Base-by-base conservation (phyloP, 1,140 invertebrate species). In the Micrasema minimum region DNA sequence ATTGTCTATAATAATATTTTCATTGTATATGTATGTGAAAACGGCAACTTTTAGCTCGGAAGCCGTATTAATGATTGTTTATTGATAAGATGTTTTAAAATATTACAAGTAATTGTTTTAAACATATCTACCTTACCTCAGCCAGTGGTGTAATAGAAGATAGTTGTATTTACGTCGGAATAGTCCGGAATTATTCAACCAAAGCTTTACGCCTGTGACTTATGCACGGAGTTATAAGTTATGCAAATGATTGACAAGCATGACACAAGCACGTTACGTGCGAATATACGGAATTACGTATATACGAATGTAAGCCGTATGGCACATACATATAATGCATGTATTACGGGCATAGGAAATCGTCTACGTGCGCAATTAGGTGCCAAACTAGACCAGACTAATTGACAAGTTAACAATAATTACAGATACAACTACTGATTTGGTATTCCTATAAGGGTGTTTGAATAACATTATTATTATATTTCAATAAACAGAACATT, bases 391-490 rank as follows among this genome's bases (percentile, higher is more conserved):
- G 55, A 65, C 46, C 38, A 45, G n/a, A 57, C 69, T 66, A 71
- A 71, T 71, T 71, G 69, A 71, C 69, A 71, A 46, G 20, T 31
- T 7, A 46, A 65, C 61, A 57, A 66, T 66, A 55, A 66, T 66
- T 50, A 66, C 22, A n/a, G n/a, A n/a, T n/a, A n/a, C n/a, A n/a
- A n/a, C 46, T 12, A 18, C 26, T 38, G 2, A 51, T 41, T 61
- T 43, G 18, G 26, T 55, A 55, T 55, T 31, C 26, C 26, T 2
- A 5, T 3, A 3, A 51, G 22, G 48, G 48, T 20, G 18, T 12
- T n/a, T n/a, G n/a, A n/a, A n/a, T n/a, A n/a, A n/a, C n/a, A n/a
- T n/a, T n/a, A n/a, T n/a, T n/a, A n/a, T n/a, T n/a, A n/a, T n/a
- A n/a, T n/a, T n/a, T n/a, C n/a, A n/a, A n/a, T n/a, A n/a, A n/a